Conservation (phyloP, 2,113 vertebrate genomes). For the Callopanchax toddi region DNA sequence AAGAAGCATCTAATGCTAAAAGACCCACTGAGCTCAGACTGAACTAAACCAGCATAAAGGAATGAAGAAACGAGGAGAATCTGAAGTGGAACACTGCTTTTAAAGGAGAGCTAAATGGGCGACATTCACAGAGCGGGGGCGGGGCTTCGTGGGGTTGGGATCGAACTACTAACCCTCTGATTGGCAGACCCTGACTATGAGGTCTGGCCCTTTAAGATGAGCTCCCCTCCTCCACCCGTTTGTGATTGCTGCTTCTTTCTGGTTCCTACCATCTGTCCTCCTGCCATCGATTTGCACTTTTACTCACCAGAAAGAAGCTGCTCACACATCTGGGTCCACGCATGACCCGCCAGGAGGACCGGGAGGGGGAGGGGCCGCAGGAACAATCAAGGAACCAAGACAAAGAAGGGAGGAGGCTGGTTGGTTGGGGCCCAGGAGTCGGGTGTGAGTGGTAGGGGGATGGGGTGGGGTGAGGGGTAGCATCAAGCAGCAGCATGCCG, state of each 20-base stretch:
- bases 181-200: too few relatives aligned
- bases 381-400: constrained; percentile 30
- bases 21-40: too few relatives aligned
- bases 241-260: constrained; percentile 73
- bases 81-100: too few relatives aligned
- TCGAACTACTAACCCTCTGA: too few relatives aligned
- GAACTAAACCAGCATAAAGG: too few relatives aligned
- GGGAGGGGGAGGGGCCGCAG: background rate
- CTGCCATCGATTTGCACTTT: background rate
- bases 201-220: constrained; percentile 74
- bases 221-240: constrained; percentile 37
- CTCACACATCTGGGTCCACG: constrained; percentile 27
- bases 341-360: background rate
- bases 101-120: too few relatives aligned
- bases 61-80: too few relatives aligned
- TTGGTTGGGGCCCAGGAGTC: constrained; percentile 50
- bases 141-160: too few relatives aligned
- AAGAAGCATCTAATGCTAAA: too few relatives aligned
- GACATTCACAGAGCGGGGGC: too few relatives aligned
- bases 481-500: too few relatives aligned
- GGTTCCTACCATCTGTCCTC: constrained; percentile 62
- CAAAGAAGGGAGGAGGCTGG: constrained; percentile 21
- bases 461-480: constrained; percentile 10
- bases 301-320: constrained; percentile 40
- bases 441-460: constrained; percentile 21